A percentile compares a stretch with the other conserved stretches of the same genome.
phyloP scores from a whole-genome alignment of 2,113 vertebrate species.

The Nothoprocta pentlandii region DNA sequence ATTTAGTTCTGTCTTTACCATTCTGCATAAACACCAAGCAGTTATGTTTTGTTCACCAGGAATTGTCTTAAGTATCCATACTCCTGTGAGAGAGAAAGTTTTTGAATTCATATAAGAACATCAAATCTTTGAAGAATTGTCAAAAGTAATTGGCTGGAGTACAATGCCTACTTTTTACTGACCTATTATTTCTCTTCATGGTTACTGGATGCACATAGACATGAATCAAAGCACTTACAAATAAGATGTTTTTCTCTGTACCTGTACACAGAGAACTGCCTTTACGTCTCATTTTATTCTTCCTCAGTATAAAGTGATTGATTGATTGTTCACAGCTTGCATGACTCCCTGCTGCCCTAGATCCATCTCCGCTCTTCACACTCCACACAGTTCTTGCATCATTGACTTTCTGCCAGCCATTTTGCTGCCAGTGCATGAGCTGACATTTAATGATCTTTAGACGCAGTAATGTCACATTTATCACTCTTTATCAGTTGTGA shows the following conservation, averaged over 20 bases:
- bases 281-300: constrained; percentile 71
- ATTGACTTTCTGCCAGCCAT: constrained; percentile 91
- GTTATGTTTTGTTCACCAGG: background rate
- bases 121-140: background rate
- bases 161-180: constrained; percentile 37
- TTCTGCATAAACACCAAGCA: background rate
- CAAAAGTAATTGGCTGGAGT: constrained; percentile 38
- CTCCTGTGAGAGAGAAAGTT: background rate
- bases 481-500: constrained; percentile 83
- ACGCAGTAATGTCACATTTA: constrained; percentile 86
- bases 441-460: constrained; percentile 93
- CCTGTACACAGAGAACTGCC: constrained; percentile 30
- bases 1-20: constrained; percentile 10
- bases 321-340: constrained; percentile 78
- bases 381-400: constrained; percentile 67
- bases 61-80: background rate
- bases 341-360: constrained; percentile 62
- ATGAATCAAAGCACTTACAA: constrained; percentile 71
- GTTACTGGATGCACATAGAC: background rate
- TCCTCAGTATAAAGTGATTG: constrained; percentile 73
- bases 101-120: constrained; percentile 17
- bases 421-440: constrained; percentile 82
- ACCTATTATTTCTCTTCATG: constrained; percentile 33
- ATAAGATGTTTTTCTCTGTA: constrained; percentile 34
- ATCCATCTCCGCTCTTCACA: constrained; percentile 60